Percentiles rank a stretch among this genome's conserved stretches.
These are phyloP conservation scores for Monochamus saltuarius DNA, from an alignment of 1,140 invertebrate genomes.

Conservation along the genomic window DNA sequence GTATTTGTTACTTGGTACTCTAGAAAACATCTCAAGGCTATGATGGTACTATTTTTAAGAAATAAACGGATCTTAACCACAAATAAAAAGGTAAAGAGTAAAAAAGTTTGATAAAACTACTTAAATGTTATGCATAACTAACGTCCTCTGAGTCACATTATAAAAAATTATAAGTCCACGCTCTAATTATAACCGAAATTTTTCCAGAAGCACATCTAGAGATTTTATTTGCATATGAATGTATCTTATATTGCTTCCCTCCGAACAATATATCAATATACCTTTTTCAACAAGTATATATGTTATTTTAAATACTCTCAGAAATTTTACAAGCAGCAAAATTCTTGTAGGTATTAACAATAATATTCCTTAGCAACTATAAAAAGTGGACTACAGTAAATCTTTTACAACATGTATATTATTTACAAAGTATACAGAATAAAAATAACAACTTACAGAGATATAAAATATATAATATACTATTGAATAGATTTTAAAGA, in stretches of 20 bases:
- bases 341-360: conserved; percentile 1
- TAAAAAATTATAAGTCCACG: too few relatives aligned
- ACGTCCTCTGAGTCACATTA: too few relatives aligned
- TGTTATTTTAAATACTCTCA: conserved; percentile 15
- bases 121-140: too few relatives aligned
- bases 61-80: too few relatives aligned
- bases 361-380: conserved; percentile 17
- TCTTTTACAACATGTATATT: conserved; percentile 17
- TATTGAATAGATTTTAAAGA: conserved; percentile 26
- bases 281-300: conserved; percentile 15
- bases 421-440: conserved; percentile 34
- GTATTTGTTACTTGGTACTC: too few relatives aligned
- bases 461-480: conserved; percentile 27
- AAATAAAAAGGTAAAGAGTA: too few relatives aligned
- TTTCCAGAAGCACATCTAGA: background rate
- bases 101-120: too few relatives aligned
- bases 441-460: conserved; percentile 29
- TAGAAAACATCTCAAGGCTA: too few relatives aligned
- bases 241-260: background rate
- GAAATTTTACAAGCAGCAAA: background rate
- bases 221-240: background rate
- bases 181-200: too few relatives aligned
- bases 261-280: conserved; percentile 17
- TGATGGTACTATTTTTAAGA: too few relatives aligned
- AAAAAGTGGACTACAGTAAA: conserved; percentile 14